Percentiles rank a stretch among this genome's conserved stretches.
These are phyloP conservation scores for Synodontis membranacea DNA, from an alignment of 2,113 vertebrate species.

Conservation along the genomic window DNA sequence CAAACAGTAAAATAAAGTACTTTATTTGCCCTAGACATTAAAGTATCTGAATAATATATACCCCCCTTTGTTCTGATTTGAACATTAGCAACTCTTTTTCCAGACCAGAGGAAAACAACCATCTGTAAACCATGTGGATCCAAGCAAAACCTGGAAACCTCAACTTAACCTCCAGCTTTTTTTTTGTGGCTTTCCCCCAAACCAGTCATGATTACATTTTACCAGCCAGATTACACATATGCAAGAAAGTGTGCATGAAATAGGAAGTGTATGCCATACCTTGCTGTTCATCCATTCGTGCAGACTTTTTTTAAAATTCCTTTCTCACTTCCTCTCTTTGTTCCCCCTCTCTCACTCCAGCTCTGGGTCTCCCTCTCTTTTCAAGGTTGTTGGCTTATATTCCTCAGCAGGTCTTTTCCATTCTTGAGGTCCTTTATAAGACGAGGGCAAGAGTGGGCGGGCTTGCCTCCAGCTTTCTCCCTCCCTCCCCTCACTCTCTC, in stretches of 20 bases:
- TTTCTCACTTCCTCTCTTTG: constrained; percentile 21
- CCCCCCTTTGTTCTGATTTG: background rate
- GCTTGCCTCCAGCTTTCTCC: constrained; percentile 34
- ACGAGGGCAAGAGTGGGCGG: constrained; percentile 50
- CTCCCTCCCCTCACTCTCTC: constrained; percentile 5
- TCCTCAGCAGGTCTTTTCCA: constrained; percentile 53
- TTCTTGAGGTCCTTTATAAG: constrained; percentile 55
- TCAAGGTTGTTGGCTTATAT: constrained; percentile 37
- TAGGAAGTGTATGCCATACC: constrained; percentile 39
- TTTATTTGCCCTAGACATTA: background rate
- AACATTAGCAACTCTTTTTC: background rate
- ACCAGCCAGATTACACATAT: background rate
- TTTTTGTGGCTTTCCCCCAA: constrained; percentile 6
- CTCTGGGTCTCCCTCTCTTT: constrained; percentile 29
- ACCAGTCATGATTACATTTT: background rate
- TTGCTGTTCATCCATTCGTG: constrained; percentile 53
- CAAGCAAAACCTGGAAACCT: constrained; percentile 8
- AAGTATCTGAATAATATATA: background rate
- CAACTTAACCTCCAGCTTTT: background rate
- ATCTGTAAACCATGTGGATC: constrained; percentile 28
- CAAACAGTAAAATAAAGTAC: background rate
- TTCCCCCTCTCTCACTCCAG: constrained; percentile 22
- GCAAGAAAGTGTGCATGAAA: constrained; percentile 2
- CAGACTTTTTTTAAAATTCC: constrained; percentile 26
- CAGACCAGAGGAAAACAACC: background rate